Base-by-base conservation (phyloP, 64 coral and sea anemone species). In the Catalaphyllia jardinei region DNA sequence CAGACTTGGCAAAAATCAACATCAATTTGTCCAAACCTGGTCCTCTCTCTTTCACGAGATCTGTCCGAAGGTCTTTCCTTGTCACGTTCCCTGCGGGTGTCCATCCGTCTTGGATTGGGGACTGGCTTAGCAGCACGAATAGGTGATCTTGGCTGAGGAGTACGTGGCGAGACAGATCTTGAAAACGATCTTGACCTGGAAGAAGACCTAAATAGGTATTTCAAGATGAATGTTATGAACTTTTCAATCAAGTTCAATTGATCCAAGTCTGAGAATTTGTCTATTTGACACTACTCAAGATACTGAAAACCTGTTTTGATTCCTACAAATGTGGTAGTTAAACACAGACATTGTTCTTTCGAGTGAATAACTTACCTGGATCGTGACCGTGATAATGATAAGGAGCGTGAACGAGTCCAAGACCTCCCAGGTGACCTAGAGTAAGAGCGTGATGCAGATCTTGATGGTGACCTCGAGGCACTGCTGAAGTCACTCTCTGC, bases 141-240 rank as follows among this genome's bases (percentile, higher is more conserved):
- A 3, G 94, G 62, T 42, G 91, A 92, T 12, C 93, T 87, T 80
- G 81, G 62, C 62, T 89, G 87, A 29, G 96, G 96, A 63, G 93
- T 89, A 31, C 96, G 79, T n/a, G 96, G 81, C 14, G 81, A 98
- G 28, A 94, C 76, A 50, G 96, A 98, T 13, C 80, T 98, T 10
- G 96, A 98, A 54, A 94, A 94, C 30, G 96, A 98, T 71, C 96
- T 94, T 90, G 96, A 98, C 49, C 96, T 85, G 28, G 93, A 81
- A 12, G 86, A 87, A 46, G 95, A 98, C 59, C 90, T 92, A 7
- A 60, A 57, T 15, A n/a, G 42, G 42, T 46, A 46, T 46, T 46
- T 46, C 42, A 46, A 46, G 42, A 46, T 46, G 42, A 46, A 5
- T 46, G 7, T 4, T 46, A 15, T 57, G 54, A 57, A 57, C 15